These are phyloP conservation scores for Cassiopea xamachana DNA, from an alignment of 30 jellyfish, hydroid and myxozoan genomes.

Conservation along the genomic window DNA sequence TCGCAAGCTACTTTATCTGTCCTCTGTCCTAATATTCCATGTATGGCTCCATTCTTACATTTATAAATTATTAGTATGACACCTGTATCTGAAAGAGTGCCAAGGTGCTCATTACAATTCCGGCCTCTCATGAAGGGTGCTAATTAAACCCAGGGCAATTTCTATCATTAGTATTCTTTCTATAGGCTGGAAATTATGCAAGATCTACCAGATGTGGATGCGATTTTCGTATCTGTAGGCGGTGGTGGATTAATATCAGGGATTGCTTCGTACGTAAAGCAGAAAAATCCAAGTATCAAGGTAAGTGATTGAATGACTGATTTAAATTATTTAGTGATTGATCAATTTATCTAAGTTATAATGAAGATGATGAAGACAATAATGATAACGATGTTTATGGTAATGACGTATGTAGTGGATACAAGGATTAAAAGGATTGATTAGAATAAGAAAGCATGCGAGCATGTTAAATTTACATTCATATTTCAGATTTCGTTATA, in stretches of 20 bases:
- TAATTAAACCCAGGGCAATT: not conserved
- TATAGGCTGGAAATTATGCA: conserved; percentile 75
- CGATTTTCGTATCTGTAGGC: conserved; percentile 89
- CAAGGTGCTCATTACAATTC: no score
- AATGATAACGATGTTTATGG: not conserved
- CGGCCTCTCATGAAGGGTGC: no score
- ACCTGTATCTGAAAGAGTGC: no score
- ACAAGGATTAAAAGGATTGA: not conserved
- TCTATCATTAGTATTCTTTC: not conserved
- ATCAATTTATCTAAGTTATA: no score
- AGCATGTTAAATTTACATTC: no score
- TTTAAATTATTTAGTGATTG: not conserved
- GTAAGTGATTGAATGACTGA: conserved; percentile 9
- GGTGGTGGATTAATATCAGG: conserved; percentile 96
- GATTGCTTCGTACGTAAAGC: conserved; percentile 65
- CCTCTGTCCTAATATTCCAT: no score
- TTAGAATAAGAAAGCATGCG: no score
- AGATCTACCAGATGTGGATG: conserved; percentile 80
- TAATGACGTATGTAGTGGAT: not conserved
- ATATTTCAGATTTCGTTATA: no score
- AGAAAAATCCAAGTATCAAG: conserved; percentile 52
- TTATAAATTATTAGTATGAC: no score
- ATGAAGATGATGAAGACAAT: not conserved
- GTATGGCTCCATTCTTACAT: no score
- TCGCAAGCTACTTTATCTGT: no score